A percentile compares a stretch with the other conserved stretches of the same genome.
phyloP scores from a whole-genome alignment of 2,888 invertebrate genomes.

The Zhuqinia jingwanae region DNA sequence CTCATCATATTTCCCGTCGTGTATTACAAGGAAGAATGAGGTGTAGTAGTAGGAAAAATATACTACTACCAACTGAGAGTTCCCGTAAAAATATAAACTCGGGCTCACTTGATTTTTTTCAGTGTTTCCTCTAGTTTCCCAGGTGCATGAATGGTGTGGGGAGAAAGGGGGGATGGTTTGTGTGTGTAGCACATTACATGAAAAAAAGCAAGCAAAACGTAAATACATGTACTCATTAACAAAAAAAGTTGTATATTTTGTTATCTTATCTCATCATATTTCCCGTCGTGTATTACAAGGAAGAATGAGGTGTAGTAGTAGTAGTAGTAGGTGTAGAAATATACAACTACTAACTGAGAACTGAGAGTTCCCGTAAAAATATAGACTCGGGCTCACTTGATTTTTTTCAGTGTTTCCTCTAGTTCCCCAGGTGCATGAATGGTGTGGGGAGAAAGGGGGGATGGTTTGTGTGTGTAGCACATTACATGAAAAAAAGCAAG shows the following conservation, averaged over 20 bases:
- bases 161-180: too few species aligned
- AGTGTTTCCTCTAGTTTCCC: neutral
- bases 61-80: neutral
- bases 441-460: too few species aligned
- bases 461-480: too few species aligned
- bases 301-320: neutral
- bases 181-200: too few species aligned
- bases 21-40: neutral
- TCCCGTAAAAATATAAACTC: too few species aligned
- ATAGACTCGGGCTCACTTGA: neutral
- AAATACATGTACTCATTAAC: neutral
- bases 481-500: neutral
- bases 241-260: constrained; percentile 2
- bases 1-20: constrained; percentile 28
- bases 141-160: neutral
- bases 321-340: neutral
- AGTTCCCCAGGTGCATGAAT: constrained; percentile 3
- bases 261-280: constrained; percentile 37
- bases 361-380: too few species aligned
- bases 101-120: constrained; percentile 10
- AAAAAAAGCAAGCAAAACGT: constrained; percentile 7
- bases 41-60: neutral
- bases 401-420: neutral
- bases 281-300: neutral
- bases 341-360: neutral